Evolutionary conservation across 2,888 invertebrate species (phyloP).

Genomic region (Punctoribates punctum): DNA sequence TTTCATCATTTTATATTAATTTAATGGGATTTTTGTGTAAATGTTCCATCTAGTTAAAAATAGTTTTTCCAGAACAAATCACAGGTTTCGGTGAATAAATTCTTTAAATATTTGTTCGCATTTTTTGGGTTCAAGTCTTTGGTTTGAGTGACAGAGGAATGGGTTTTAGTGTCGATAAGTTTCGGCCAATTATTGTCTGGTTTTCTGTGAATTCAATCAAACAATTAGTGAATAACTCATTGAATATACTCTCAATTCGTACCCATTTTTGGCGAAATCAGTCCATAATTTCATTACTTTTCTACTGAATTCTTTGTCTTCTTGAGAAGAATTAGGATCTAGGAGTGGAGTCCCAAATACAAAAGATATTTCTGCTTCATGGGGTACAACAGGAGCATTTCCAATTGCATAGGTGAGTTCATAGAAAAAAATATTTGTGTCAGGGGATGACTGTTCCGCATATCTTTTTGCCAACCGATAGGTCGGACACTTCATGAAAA

Average conservation of each 20-base stretch:
- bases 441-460: too few species aligned
- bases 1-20: too few species aligned
- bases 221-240: neutral
- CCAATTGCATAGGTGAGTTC: too few species aligned
- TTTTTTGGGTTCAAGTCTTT: slow-evolving; percentile 11
- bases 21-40: too few species aligned
- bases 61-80: slow-evolving; percentile 36
- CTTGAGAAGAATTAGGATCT: neutral
- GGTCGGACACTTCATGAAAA: slow-evolving; percentile 17
- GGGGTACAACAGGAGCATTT: too few species aligned
- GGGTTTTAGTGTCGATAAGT: neutral
- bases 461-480: slow-evolving; percentile 29
- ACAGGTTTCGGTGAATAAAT: neutral
- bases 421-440: too few species aligned
- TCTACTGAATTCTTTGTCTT: neutral
- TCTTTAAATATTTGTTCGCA: neutral
- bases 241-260: neutral
- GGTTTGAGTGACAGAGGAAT: neutral
- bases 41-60: too few species aligned
- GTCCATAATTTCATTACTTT: slow-evolving; percentile 38
- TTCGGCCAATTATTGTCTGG: neutral
- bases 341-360: neutral
- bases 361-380: neutral
- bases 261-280: slow-evolving; percentile 39
- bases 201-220: neutral